These are phyloP conservation scores for Parasteatoda lunata DNA, from an alignment of 2,888 invertebrate species.

Conservation along the genomic window DNA sequence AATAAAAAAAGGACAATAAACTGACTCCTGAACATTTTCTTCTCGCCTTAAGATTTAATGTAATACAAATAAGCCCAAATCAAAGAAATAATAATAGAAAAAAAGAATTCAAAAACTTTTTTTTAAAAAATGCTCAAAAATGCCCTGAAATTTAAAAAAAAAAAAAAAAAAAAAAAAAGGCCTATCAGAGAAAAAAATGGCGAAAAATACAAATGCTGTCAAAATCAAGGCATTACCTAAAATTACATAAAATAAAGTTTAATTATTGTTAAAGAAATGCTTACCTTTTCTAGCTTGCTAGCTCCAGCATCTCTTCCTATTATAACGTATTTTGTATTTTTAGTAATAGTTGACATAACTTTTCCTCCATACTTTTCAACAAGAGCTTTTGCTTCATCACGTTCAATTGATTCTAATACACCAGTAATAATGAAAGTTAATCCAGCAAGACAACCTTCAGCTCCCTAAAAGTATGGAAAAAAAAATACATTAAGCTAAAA, in stretches of 20 bases:
- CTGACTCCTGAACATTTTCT: too few species aligned
- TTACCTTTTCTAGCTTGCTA: constrained; percentile 84
- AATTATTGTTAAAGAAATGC: background rate
- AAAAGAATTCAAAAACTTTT: too few species aligned
- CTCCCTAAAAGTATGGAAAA: constrained; percentile 73
- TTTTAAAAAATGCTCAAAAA: too few species aligned
- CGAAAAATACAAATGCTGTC: background rate
- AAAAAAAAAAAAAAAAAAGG: too few species aligned
- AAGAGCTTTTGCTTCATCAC: constrained; percentile 84
- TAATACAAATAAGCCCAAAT: background rate
- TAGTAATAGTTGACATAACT: constrained; percentile 83
- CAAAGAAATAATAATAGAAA: background rate
- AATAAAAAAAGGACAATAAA: too few species aligned
- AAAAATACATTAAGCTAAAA: constrained; percentile 9
- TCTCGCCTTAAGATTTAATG: too few species aligned
- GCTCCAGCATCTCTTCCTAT: constrained; percentile 91
- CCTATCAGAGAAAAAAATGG: too few species aligned
- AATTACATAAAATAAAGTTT: too few species aligned
- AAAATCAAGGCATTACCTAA: too few species aligned
- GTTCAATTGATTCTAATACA: constrained; percentile 89
- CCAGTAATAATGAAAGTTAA: constrained; percentile 82
- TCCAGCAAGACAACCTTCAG: constrained; percentile 75
- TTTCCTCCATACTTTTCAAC: constrained; percentile 88
- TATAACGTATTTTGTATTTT: constrained; percentile 87
- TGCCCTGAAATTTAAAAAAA: too few species aligned